phyloP scores from a whole-genome alignment of 1,140 invertebrate genomes.

The Varroa destructor region DNA sequence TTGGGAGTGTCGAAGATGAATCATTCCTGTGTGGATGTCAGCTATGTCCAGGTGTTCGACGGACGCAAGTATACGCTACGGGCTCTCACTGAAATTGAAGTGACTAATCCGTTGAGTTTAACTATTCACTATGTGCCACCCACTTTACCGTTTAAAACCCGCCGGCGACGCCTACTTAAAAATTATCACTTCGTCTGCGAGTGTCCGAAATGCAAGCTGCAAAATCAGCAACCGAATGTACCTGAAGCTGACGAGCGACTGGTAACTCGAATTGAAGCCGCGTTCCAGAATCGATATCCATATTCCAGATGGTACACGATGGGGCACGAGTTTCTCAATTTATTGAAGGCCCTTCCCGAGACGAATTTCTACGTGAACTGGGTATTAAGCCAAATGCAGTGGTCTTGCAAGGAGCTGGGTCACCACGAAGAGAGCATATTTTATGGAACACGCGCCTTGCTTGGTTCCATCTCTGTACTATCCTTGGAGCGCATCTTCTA shows the following conservation, averaged over 20 bases:
- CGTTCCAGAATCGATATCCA: background rate
- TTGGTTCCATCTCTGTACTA: background rate
- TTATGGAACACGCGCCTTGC: conserved; percentile 1
- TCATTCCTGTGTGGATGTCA: background rate
- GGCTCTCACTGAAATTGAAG: background rate
- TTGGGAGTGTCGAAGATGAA: conserved; percentile 1
- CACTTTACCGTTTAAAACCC: background rate
- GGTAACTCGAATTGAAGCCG: background rate
- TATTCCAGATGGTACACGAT: conserved; percentile 9
- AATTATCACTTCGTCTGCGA: conserved; percentile 18
- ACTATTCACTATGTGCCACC: conserved; percentile 21
- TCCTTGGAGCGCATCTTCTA: conserved; percentile 12
- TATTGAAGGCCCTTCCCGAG: background rate
- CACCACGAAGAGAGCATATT: conserved; percentile 8
- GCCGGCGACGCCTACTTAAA: background rate
- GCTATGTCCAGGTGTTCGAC: conserved; percentile 21
- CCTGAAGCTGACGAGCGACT: background rate
- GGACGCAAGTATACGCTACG: background rate
- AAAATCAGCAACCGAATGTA: background rate
- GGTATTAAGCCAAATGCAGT: conserved; percentile 14
- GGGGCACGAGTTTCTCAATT: background rate
- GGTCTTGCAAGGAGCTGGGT: conserved; percentile 10
- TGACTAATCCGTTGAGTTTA: background rate
- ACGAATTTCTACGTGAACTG: conserved; percentile 24
- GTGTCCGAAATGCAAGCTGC: background rate